These are phyloP conservation scores for Taeniopygia guttata DNA, from an alignment of 2,797 vertebrate species.

Conservation along the genomic window DNA sequence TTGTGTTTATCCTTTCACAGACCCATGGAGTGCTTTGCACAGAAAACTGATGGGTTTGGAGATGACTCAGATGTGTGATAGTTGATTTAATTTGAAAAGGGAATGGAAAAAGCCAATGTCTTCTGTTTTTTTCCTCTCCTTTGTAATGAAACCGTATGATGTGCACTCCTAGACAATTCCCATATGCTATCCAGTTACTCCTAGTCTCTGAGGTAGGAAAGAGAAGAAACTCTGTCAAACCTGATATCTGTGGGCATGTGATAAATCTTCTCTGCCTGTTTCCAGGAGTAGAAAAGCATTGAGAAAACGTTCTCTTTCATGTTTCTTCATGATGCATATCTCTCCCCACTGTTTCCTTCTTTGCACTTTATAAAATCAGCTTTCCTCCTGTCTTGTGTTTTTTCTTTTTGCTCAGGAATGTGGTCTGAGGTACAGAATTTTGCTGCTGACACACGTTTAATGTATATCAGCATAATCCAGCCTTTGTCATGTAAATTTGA, in stretches of 20 bases:
- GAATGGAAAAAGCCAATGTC: conserved; percentile 33
- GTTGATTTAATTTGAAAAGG: conserved; percentile 26
- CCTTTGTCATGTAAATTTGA: not conserved
- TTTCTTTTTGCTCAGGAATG: not conserved
- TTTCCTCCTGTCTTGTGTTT: not conserved
- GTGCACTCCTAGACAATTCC: not conserved
- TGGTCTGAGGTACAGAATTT: not conserved
- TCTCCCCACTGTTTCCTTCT: not conserved
- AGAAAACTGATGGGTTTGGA: conserved; percentile 3
- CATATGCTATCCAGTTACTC: conserved; percentile 38
- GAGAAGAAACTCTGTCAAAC: conserved; percentile 31
- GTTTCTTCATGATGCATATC: not conserved
- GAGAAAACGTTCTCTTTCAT: conserved; percentile 16
- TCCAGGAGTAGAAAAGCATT: not conserved
- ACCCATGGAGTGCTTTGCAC: not conserved
- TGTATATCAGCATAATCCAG: not conserved
- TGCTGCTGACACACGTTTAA: not conserved
- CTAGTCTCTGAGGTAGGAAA: not conserved
- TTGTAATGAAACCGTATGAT: conserved; percentile 14
- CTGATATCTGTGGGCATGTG: not conserved
- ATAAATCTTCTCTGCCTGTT: not conserved
- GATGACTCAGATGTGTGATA: conserved; percentile 31
- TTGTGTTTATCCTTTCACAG: not conserved
- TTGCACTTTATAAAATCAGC: not conserved
- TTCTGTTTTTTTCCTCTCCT: not conserved